Percentiles rank a stretch among this genome's conserved stretches.
Conservation (phyloP, 2,888 invertebrate species). For the Brenthis daphne region DNA sequence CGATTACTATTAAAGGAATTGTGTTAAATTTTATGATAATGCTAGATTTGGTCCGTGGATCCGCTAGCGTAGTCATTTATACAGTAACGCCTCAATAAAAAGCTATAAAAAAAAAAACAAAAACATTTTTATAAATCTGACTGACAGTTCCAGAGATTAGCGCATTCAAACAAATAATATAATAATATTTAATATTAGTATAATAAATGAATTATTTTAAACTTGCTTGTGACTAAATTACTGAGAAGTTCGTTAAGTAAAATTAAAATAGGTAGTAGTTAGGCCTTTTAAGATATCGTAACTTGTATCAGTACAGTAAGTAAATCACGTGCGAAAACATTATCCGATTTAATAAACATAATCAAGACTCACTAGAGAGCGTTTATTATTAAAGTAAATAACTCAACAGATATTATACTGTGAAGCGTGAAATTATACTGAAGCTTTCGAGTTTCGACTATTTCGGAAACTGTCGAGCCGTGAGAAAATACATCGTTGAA, state of each 20-base stretch:
- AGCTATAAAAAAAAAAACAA: too few relatives aligned
- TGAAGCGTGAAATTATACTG: slow-evolving; percentile 57
- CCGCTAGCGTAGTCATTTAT: too few relatives aligned
- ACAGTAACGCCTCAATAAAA: too few relatives aligned
- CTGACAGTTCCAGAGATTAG: too few relatives aligned
- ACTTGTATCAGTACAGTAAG: background rate
- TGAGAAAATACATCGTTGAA: slow-evolving; percentile 37
- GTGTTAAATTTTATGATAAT: too few relatives aligned
- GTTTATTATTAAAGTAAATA: slow-evolving; percentile 28
- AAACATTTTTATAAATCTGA: too few relatives aligned
- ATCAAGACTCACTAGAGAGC: slow-evolving; percentile 11
- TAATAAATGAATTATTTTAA: too few relatives aligned
- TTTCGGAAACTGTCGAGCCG: slow-evolving; percentile 49
- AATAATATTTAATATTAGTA: too few relatives aligned
- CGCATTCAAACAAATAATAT: too few relatives aligned
- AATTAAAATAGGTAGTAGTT: background rate
- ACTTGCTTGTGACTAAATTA: too few relatives aligned
- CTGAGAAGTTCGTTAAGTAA: background rate
- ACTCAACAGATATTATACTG: slow-evolving; percentile 39
- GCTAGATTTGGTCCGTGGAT: too few relatives aligned
- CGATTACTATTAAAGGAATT: too few relatives aligned
- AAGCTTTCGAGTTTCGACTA: slow-evolving; percentile 45
- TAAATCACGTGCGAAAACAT: slow-evolving; percentile 4
- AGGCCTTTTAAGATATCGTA: background rate
- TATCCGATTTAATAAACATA: slow-evolving; percentile 5